Base-by-base conservation (phyloP, 2,797 vertebrate species). In the Cirrhinus mrigala region DNA sequence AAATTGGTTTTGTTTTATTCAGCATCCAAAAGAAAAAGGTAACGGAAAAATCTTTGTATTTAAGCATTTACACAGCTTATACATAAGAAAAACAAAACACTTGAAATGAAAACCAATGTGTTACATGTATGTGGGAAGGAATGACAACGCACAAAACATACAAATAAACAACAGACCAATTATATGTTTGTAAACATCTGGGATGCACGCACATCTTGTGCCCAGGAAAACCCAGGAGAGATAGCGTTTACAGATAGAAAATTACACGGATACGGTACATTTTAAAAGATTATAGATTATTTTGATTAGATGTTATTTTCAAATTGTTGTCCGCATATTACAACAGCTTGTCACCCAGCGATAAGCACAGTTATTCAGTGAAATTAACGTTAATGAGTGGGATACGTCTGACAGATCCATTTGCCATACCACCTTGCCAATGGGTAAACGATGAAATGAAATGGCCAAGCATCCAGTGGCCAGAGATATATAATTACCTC, bases 381-480 rank as follows among this genome's bases (percentile, higher is more conserved):
- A 76, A 33, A 76, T 12, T 29, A 6, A 54, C 0, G 50, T 76
- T 73, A 24, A 2, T 50, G 11, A 50, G n/a, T 27, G 40, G n/a
- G n/a, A 15, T 73, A 22, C 20, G 12, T 37, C 50, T 75, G 9
- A 54, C 24, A 54, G 14, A 76, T 75, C 48, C 1, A 4, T 54
- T 75, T 52, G 50, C 27, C 46, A 20, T 20, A 18, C 3, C 46
- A 50, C 44, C 46, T 29, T 50, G 22, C 15, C 73, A 75, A 33
- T 75, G 73, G 48, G 6, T 18, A 18, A 52, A 20, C 2, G 9
- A 75, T 54, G 7, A 54, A 52, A 54, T 7, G 8, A 75, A 75
- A 75, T 75, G 16, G 48, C 73, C 16, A 71, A 46, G n/a, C 69
- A 71, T 71, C 40, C 69, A 46, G 10, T 71, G 69, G 40, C 69